Evolutionary conservation across 2,113 vertebrate species (phyloP).

Genomic region (Melospiza melodia): DNA sequence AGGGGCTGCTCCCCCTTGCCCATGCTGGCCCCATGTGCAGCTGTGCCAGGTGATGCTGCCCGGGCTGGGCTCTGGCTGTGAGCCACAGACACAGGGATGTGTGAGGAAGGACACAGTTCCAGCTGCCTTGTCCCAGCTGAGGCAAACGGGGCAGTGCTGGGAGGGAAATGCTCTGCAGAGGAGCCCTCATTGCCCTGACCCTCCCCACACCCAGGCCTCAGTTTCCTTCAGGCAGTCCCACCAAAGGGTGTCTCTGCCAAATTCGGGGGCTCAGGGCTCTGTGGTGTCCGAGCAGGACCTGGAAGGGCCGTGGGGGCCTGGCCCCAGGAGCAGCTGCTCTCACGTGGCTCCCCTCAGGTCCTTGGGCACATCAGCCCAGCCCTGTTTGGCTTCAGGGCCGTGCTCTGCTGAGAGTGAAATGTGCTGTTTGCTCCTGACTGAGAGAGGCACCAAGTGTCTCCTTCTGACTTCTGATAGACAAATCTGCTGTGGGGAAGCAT

Average conservation of each 20-base stretch:
- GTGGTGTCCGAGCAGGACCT: rapidly evolving
- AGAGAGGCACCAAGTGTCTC: background rate
- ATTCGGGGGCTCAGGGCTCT: rapidly evolving
- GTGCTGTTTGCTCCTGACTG: background rate
- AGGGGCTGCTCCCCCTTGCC: background rate
- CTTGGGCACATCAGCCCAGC: background rate
- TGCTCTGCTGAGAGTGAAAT: background rate
- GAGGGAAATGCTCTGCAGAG: background rate
- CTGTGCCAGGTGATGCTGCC: background rate
- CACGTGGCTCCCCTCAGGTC: rapidly evolving
- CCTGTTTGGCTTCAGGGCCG: background rate
- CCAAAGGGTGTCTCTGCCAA: background rate
- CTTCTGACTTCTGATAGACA: background rate
- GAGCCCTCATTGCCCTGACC: background rate
- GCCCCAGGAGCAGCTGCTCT: background rate
- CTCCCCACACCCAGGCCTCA: background rate
- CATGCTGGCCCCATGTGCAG: background rate
- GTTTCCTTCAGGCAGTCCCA: background rate
- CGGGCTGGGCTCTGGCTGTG: background rate
- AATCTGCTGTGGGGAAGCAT: background rate
- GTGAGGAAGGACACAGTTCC: background rate
- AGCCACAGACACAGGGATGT: background rate
- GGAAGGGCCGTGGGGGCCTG: background rate
- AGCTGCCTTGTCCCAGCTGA: background rate
- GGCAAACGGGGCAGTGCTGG: background rate